These are phyloP conservation scores for Oenanthe oenanthe DNA, from an alignment of 2,113 vertebrate genomes.

Conservation along the genomic window DNA sequence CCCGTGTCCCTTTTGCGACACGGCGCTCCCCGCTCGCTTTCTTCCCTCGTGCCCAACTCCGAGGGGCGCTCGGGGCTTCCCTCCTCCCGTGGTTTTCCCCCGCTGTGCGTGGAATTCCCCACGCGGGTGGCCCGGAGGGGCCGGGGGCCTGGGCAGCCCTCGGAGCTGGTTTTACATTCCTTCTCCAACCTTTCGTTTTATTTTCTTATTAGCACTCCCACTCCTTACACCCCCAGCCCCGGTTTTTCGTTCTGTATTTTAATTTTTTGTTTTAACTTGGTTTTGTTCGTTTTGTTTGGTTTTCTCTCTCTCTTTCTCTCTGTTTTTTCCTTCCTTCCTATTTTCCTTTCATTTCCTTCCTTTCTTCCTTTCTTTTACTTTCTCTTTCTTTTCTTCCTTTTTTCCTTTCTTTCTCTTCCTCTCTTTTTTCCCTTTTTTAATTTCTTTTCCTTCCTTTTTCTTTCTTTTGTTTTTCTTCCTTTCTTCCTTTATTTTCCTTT, in stretches of 20 bases:
- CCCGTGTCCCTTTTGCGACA: not conserved
- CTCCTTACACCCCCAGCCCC: not conserved
- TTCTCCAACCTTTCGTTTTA: not conserved
- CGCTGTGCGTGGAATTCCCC: not conserved
- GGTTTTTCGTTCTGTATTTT: not conserved
- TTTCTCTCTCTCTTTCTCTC: fast-evolving
- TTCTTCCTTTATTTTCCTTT: no score
- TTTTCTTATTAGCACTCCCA: not conserved
- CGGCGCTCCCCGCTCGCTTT: not conserved
- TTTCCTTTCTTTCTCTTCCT: fast-evolving
- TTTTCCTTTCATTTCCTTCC: fast-evolving
- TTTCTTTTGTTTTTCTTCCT: no score
- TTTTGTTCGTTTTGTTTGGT: not conserved
- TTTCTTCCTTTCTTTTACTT: not conserved
- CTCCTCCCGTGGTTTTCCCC: not conserved
- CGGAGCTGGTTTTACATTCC: not conserved
- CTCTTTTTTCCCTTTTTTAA: no score
- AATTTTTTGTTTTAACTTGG: not conserved
- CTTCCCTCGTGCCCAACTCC: fast-evolving
- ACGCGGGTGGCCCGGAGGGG: not conserved
- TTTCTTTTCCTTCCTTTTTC: fast-evolving
- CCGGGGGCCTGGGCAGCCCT: not conserved
- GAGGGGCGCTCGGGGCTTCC: not conserved
- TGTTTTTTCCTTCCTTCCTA: no score
- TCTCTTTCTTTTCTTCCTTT: fast-evolving